Evolutionary conservation across 2,888 invertebrate genomes (phyloP), one percentile per base, ranked within the genome.

Genomic region (Slavum lentiscoides): DNA sequence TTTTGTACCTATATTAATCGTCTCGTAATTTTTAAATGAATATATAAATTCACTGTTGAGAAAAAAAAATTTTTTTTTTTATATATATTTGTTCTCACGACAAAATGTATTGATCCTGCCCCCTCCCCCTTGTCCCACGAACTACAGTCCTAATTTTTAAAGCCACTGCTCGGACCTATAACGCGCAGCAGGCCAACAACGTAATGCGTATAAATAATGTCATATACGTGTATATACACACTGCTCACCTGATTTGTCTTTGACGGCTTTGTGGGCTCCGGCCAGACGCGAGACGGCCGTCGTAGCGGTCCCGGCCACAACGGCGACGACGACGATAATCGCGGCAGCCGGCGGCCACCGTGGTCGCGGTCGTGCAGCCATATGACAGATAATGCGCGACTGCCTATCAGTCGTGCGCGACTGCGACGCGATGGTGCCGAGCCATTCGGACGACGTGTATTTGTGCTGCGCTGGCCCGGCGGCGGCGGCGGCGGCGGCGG

Each of bases 211-310:
- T 9, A 43, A 43, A 43, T 9, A 43, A 43, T 9, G 9, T 9
- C 43, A 43, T 9, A 9, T 7, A 13, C 49, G 3, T 13, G 13
- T 11, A 13, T 13, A 49, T 49, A 13, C 13, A 30, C 30, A 4
- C 30, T 30, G 30, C 72, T 80, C 72, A 80, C 80, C 80, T 55
- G 80, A 80, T 55, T 80, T 80, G 70, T 80, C 80, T 80, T 80
- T 80, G 80, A 64, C 80, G 8, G 72, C 55, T 19, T 58, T 72
- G 23, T 55, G 72, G 21, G 58, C 55, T 55, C 53, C 80, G 21
- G 55, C 64, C 66, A 66, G 55, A 59, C 53, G 75, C 15, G 49
- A 49, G 1, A 30, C 72, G 23, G 72, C 23, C 55, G 64, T 19
- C 3, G 37, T 23, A 30, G 53, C 37, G 37, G 66, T 37, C 17